Base-by-base conservation (phyloP, 2,113 vertebrate species). In the Scophthalmus maximus region DNA sequence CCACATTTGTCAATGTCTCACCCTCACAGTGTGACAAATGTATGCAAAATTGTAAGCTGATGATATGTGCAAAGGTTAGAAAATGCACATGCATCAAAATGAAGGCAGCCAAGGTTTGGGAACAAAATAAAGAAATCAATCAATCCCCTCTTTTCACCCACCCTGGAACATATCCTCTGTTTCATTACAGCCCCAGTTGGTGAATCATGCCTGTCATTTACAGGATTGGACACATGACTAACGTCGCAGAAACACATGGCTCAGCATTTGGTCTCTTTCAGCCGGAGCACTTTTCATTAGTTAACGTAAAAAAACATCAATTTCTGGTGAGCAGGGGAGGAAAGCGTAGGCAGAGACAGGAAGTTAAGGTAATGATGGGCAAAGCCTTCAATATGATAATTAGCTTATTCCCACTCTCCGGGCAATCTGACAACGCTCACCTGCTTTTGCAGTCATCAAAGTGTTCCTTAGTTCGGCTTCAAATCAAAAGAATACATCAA, bases 241-340 rank as follows among this genome's bases (percentile, higher is more conserved):
- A 59, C 55, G 49, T 40, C 67, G 29, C 40, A 76, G 76, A 84
- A 81, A 82, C 55, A 82, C 82, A 56, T 58, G 51, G 73, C 76
- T 87, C 85, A 89, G 81, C 77, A 52, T 83, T 82, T 71, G 46
- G 78, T 34, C 59, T 60, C 57, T 18, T 51, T 23, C 50, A 49
- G 61, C 22, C 55, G 0, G 23, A 76, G 61, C 69, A 64, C 57
- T 68, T 88, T 76, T 79, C 73, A 83, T 76, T 83, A 78, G 51
- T 82, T 52, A 66, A 73, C 57, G 10, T 36, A 72, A 42, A 59
- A 73, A 80, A 64, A 38, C 60, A 53, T 63, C 38, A 59, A 81
- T 69, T 79, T 59, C 50, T 79, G 52, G 7, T 2, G 52, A 69
- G 55, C 26, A 25, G 58, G 10, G 42, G 12, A 42, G 23, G 56